Evolutionary conservation across 2,113 vertebrate species (phyloP).

Genomic region (Lynx canadensis): DNA sequence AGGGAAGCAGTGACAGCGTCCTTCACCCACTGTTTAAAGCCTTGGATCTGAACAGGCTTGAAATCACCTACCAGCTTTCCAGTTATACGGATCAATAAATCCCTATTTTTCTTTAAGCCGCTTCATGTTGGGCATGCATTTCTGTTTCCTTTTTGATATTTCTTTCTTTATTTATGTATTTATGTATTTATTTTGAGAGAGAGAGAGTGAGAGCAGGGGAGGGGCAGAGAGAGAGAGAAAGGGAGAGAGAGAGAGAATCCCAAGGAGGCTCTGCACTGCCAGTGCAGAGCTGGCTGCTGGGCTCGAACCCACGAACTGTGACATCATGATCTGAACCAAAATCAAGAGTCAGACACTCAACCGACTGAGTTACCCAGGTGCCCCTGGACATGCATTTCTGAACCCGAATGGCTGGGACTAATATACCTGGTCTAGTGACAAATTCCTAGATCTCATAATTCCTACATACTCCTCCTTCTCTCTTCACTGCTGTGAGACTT

Average conservation of each 20-base stretch:
- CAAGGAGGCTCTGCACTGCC: no score
- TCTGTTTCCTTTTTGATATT: neutral
- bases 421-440: neutral
- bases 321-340: no score
- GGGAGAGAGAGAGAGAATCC: no score
- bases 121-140: neutral
- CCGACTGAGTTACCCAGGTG: no score
- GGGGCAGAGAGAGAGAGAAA: no score
- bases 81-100: neutral
- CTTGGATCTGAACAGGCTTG: neutral
- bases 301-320: no score
- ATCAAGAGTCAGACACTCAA: no score
- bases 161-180: no score
- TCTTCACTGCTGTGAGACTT: neutral
- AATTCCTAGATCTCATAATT: neutral
- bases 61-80: neutral
- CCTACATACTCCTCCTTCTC: neutral
- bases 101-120: neutral
- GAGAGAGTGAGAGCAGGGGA: no score
- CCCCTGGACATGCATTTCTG: neutral
- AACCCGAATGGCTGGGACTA: neutral
- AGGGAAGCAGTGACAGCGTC: neutral
- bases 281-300: no score
- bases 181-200: no score
- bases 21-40: neutral